phyloP scores from a whole-genome alignment of 2,888 invertebrate genomes.

The Aricia artaxerxes region DNA sequence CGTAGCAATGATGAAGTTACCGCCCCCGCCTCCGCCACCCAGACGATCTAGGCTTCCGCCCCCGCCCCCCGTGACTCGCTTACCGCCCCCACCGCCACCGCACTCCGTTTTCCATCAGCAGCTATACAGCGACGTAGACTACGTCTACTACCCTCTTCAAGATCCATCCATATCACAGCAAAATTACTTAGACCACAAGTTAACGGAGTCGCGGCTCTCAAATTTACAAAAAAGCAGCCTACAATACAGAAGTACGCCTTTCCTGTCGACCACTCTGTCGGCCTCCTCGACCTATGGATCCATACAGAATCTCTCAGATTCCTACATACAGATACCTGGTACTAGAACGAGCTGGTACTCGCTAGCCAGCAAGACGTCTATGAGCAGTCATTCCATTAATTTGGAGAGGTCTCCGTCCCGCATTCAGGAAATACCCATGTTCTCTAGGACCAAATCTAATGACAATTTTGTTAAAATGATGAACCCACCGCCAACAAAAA shows the following conservation, averaged over 20 bases:
- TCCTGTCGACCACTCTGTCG: slow-evolving; percentile 84
- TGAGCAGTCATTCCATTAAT: slow-evolving; percentile 83
- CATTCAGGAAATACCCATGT: slow-evolving; percentile 72
- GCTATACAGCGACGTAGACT: slow-evolving; percentile 94
- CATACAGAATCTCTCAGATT: slow-evolving; percentile 89
- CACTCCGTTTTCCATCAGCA: slow-evolving; percentile 94
- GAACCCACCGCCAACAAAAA: slow-evolving; percentile 74
- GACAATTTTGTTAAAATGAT: slow-evolving; percentile 87
- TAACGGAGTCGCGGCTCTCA: slow-evolving; percentile 84
- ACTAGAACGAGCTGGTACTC: slow-evolving; percentile 84
- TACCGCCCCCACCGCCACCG: slow-evolving; percentile 86
- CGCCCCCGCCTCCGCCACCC: slow-evolving; percentile 79
- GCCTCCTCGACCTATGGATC: slow-evolving; percentile 87
- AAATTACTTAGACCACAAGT: slow-evolving; percentile 93
- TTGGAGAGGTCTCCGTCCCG: slow-evolving; percentile 84
- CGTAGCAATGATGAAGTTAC: slow-evolving; percentile 82
- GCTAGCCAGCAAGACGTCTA: slow-evolving; percentile 77
- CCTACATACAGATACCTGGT: slow-evolving; percentile 83
- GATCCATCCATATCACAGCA: slow-evolving; percentile 94
- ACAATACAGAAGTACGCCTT: slow-evolving; percentile 91
- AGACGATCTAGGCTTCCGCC: slow-evolving; percentile 84
- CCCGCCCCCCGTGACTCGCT: slow-evolving; percentile 82
- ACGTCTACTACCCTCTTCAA: slow-evolving; percentile 93
- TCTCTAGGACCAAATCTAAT: slow-evolving; percentile 88
- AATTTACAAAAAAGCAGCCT: slow-evolving; percentile 85